phyloP scores from a whole-genome alignment of 30 jellyfish, hydroid and myxozoan species.

The Aurelia sp. region DNA sequence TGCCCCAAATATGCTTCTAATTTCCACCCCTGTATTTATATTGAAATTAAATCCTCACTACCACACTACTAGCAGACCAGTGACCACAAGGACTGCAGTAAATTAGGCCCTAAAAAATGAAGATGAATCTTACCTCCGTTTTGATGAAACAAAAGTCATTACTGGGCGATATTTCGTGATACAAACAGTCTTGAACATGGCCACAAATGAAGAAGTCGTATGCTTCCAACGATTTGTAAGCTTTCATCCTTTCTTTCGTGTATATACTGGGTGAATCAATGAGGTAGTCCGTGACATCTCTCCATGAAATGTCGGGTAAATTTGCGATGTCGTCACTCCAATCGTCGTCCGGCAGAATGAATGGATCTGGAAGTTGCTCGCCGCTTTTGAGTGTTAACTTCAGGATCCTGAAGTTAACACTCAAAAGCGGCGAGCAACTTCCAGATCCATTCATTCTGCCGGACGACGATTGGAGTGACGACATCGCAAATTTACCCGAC shows the following conservation, averaged over 20 bases:
- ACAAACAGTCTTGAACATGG: too few relatives aligned
- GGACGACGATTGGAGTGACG: slow-evolving; percentile 12
- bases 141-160: too few relatives aligned
- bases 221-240: too few relatives aligned
- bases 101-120: too few relatives aligned
- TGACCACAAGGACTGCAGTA: background rate
- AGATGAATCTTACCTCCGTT: too few relatives aligned
- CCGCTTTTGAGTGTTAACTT: slow-evolving; percentile 21
- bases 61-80: slow-evolving; percentile 7
- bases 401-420: background rate
- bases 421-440: slow-evolving; percentile 22
- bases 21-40: slow-evolving; percentile 14
- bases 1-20: too few relatives aligned
- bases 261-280: slow-evolving; percentile 11
- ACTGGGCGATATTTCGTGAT: too few relatives aligned
- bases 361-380: slow-evolving; percentile 24
- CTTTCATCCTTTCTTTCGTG: too few relatives aligned
- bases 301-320: slow-evolving; percentile 8
- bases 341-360: background rate
- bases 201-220: too few relatives aligned
- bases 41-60: too few relatives aligned
- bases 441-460: slow-evolving; percentile 13
- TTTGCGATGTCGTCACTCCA: slow-evolving; percentile 16
- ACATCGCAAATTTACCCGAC: slow-evolving; percentile 5
- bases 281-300: slow-evolving; percentile 23